A percentile compares a stretch with the other conserved stretches of the same genome.
Conservation (phyloP, 2,888 invertebrate genomes). For the Chirona hameri region DNA sequence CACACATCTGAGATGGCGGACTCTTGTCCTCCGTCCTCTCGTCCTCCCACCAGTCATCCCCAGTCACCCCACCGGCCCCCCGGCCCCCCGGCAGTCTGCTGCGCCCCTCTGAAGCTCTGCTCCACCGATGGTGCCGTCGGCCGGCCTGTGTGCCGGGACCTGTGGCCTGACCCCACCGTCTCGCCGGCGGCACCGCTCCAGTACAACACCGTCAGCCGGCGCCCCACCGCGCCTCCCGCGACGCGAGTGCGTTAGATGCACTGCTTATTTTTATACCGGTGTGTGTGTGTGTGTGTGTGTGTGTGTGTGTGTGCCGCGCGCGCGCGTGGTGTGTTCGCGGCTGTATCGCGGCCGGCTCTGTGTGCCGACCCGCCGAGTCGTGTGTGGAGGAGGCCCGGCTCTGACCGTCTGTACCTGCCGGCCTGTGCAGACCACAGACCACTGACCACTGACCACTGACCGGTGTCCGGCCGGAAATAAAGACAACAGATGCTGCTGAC, state of each 20-base stretch:
- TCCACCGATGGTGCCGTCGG: neutral
- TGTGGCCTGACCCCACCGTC: neutral
- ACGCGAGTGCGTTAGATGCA: neutral
- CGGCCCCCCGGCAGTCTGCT: too few species aligned
- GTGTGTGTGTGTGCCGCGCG: neutral
- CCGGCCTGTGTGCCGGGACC: neutral
- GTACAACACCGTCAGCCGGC: neutral
- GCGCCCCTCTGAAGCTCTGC: too few species aligned
- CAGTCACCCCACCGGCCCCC: too few species aligned
- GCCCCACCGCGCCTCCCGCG: neutral
- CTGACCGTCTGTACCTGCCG: too few species aligned
- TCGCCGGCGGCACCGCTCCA: neutral
- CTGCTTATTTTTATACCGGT: neutral
- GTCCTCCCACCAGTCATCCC: too few species aligned
- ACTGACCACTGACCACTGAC: neutral
- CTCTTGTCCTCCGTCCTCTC: too few species aligned
- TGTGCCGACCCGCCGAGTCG: neutral
- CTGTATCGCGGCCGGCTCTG: neutral
- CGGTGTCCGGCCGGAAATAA: neutral
- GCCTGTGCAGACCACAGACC: too few species aligned
- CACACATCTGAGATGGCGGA: too few species aligned
- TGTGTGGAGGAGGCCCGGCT: neutral
- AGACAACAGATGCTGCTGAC: neutral
- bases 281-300: neutral
- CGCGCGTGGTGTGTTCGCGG: neutral